Conservation (phyloP, 1,140 invertebrate species). For the Sycophila sp. region DNA sequence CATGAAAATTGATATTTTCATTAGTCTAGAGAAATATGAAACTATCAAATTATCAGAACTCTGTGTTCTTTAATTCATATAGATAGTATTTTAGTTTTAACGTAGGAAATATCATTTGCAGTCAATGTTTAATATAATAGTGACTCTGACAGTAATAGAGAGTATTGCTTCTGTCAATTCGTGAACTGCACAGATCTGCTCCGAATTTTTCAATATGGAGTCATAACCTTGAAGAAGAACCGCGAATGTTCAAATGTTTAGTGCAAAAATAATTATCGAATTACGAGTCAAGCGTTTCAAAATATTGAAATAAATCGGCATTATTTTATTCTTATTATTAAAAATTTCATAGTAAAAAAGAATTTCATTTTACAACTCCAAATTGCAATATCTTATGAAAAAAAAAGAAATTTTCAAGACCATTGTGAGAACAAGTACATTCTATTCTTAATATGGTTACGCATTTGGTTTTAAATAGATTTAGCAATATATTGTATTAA, state of each 20-base stretch:
- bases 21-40: not conserved
- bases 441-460: no score
- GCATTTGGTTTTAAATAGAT: no score
- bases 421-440: not conserved
- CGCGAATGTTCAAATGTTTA: conserved; percentile 7
- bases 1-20: not conserved
- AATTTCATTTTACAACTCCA: no score
- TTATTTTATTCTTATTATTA: no score
- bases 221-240: not conserved
- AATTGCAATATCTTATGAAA: not conserved
- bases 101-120: not conserved
- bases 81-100: not conserved
- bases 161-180: conserved; percentile 1
- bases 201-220: conserved; percentile 21
- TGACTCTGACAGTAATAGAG: conserved; percentile 12
- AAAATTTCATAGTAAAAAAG: no score
- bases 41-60: not conserved
- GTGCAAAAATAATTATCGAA: not conserved
- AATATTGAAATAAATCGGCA: not conserved
- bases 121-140: not conserved
- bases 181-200: not conserved
- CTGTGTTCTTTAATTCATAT: no score
- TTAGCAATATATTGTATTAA: no score
- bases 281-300: not conserved
- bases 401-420: not conserved